Base-by-base conservation (phyloP, 2,888 invertebrate species). In the Amiota minor region DNA sequence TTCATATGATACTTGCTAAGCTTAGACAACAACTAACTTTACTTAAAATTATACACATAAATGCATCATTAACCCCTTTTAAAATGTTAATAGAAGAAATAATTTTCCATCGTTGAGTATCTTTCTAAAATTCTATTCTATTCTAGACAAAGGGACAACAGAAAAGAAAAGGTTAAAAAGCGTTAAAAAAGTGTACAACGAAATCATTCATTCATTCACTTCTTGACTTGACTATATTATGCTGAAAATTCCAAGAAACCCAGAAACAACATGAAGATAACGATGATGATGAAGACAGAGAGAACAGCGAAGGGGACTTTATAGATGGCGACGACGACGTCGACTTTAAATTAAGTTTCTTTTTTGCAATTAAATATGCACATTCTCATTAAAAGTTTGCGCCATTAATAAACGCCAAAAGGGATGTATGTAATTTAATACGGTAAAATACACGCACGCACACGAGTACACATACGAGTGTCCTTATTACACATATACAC, bases 381-480 rank as follows among this genome's bases (percentile, higher is more conserved):
- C 83, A 83, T 83, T 83, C 83, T 83, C 83, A 83, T 83, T 83
- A 83, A 83, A 83, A 83, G 83, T 84, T 83, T 83, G 83, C 83
- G 84, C 83, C 83, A 83, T 83, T 83, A 83, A 83, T 83, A 83
- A 84, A 83, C 83, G 83, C 83, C 83, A 83, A 84, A 81, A 81
- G 83, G 84, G 84, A 83, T 83, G 35, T 35, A 35, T 35, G 83
- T 83, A 81, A 84, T 84, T 81, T 82, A 83, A 83, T 82, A 83
- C 81, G 84, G 84, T 81, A 84, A 83, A 83, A 80, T 78, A 84
- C 83, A 82, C 80, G 77, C 78, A 75, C 74, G 76, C 55, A 72
- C 72, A 78, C 75, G 76, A 75, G 73, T 73, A 74, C 74, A 71
- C 74, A 72, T 56, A 74, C 70, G 56, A 71, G 72, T 59, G 72